Base-by-base conservation (phyloP, 2,797 vertebrate species). In the Tinamus major region DNA sequence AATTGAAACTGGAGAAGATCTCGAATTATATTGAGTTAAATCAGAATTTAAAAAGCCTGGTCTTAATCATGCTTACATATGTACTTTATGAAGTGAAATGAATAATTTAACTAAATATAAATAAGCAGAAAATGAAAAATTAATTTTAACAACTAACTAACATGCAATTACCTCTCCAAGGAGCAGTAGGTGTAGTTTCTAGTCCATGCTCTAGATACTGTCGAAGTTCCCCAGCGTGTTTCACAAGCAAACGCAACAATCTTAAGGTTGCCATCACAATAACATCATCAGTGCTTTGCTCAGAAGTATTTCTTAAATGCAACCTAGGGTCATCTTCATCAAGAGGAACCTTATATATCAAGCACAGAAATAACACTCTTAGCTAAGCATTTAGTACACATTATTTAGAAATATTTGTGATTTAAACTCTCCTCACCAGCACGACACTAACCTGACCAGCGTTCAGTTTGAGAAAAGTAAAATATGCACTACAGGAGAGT, bases 211-310 rank as follows among this genome's bases (percentile, higher is more conserved):
- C 99, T 24, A 99, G 97, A 75, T 98, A 99, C 80, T 99, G 99
- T 69, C 99, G 97, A 37, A 99, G 98, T 87, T 99, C 99, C 27
- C 99, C 99, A 6, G 99, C 99, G 13, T 99, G 99, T 90, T 99
- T 99, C 90, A 99, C 99, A 33, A 99, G 98, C 91, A 99, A 80
- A 4, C 99, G 97, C 68, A 99, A 97, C 51, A 99, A 97, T 17
- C 99, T 98, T 79, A 99, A 95, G 0, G 99, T 99, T 65, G 99
- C 99, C 99, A 99, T 99, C 81, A 99, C 99, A 14, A 99, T 99
- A 41, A 99, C 97, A 27, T 99, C 99, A 31, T 99, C 99, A 9
- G 98, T 99, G 97, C 99, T 99, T 97, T 99, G 99, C 92, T 99
- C 99, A 68, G 91, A 98, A 92, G 90, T 98, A 58, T 90, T 97